These are phyloP conservation scores for Cheiracanthium punctorium DNA, from an alignment of 2,888 invertebrate species.

Conservation along the genomic window DNA sequence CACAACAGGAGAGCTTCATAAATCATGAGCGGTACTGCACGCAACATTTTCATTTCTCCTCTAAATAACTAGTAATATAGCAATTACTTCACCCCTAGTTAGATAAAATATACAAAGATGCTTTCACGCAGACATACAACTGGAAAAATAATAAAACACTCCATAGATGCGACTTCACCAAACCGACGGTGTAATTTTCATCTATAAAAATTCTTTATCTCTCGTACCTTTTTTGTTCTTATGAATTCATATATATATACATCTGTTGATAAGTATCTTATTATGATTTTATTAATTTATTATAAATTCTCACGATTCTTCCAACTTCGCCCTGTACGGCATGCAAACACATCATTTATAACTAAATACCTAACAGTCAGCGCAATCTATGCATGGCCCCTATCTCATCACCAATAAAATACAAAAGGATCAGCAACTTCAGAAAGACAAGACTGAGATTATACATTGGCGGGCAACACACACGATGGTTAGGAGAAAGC, in stretches of 20 bases:
- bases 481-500: not conserved
- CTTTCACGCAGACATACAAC: too few relatives aligned
- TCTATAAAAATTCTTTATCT: not conserved
- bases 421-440: not conserved
- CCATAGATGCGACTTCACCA: not conserved
- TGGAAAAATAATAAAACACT: too few relatives aligned
- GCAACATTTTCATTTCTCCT: too few relatives aligned
- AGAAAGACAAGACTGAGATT: slow-evolving; percentile 39
- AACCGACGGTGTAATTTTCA: not conserved
- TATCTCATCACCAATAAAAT: slow-evolving; percentile 3
- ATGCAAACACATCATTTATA: not conserved
- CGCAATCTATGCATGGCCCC: slow-evolving; percentile 13
- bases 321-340: not conserved
- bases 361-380: not conserved
- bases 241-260: not conserved
- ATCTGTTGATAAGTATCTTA: not conserved
- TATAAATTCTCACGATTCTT: slow-evolving; percentile 6
- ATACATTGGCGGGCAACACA: slow-evolving; percentile 19
- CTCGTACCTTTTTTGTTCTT: not conserved
- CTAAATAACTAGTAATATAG: too few relatives aligned
- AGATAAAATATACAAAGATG: too few relatives aligned
- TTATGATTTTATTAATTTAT: slow-evolving; percentile 1
- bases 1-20: too few relatives aligned
- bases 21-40: too few relatives aligned
- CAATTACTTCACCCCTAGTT: too few relatives aligned